Percentiles rank a stretch among this genome's conserved stretches.
These are phyloP conservation scores for Palythoa grandis DNA, from an alignment of 92 coral and sea anemone species.

Conservation along the genomic window DNA sequence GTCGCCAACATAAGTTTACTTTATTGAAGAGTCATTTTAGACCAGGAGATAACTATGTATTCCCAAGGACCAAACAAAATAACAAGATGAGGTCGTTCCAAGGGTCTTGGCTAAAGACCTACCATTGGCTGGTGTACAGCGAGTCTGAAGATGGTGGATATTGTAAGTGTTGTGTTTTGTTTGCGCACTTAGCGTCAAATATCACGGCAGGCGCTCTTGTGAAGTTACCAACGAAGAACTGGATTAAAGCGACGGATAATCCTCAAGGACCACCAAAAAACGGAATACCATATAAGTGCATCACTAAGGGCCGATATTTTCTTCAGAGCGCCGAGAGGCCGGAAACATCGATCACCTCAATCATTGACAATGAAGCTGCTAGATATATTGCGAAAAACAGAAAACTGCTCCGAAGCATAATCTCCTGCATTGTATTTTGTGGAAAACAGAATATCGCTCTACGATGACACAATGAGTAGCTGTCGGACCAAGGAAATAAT, in stretches of 20 bases:
- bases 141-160: too few species aligned
- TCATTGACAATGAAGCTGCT: conserved; percentile 23
- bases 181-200: conserved; percentile 40
- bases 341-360: conserved; percentile 38
- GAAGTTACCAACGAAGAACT: conserved; percentile 28
- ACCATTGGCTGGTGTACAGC: too few species aligned
- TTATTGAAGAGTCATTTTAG: conserved; percentile 49
- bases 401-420: conserved; percentile 36
- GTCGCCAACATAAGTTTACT: conserved; percentile 46
- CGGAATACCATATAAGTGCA: conserved; percentile 37
- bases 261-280: conserved; percentile 44
- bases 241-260: conserved; percentile 37
- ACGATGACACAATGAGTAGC: conserved; percentile 51
- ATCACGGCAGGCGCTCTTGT: conserved; percentile 33
- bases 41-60: conserved; percentile 44
- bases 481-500: conserved; percentile 36
- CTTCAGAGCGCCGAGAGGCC: conserved; percentile 31
- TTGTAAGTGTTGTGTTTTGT: conserved; percentile 22
- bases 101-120: too few species aligned
- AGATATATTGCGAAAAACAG: conserved; percentile 32
- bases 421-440: conserved; percentile 15
- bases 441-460: conserved; percentile 53
- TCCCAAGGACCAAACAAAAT: conserved; percentile 42
- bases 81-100: conserved; percentile 36
- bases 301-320: conserved; percentile 33